These are phyloP conservation scores for Fissipunctia ypsillon DNA, from an alignment of 2,888 invertebrate genomes.

Conservation along the genomic window DNA sequence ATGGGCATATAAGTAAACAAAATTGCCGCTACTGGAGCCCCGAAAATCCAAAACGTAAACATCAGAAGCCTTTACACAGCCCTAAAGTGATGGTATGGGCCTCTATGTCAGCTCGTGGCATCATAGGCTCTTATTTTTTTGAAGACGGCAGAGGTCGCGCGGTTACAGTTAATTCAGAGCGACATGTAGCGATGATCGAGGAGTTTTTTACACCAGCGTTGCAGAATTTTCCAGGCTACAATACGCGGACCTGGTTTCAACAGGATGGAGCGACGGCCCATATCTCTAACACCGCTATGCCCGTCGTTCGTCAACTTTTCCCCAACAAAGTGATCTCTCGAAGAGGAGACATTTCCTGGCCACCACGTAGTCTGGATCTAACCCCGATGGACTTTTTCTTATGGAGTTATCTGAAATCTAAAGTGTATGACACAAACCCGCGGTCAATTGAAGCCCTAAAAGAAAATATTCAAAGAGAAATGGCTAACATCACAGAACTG, in stretches of 20 bases:
- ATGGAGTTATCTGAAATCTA: too few species aligned
- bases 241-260: conserved; percentile 14
- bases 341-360: not conserved
- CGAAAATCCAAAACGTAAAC: conserved; percentile 56
- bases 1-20: conserved; percentile 57
- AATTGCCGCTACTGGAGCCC: conserved; percentile 60
- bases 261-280: not conserved
- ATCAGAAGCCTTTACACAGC: conserved; percentile 55
- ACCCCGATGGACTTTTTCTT: too few species aligned
- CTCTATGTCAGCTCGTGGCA: too few species aligned
- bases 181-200: conserved; percentile 55
- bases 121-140: conserved; percentile 66
- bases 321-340: not conserved
- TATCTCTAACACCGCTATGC: not conserved
- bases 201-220: conserved; percentile 57
- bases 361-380: not conserved
- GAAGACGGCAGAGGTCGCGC: conserved; percentile 47
- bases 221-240: conserved; percentile 45
- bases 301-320: not conserved
- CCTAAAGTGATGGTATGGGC: too few species aligned
- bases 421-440: too few species aligned
- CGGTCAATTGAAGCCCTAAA: too few species aligned
- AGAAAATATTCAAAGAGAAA: too few species aligned
- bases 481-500: conserved; percentile 46
- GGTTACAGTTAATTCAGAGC: conserved; percentile 26